phyloP scores from a whole-genome alignment of 2,797 vertebrate genomes.

The Lateolabrax maculatus region DNA sequence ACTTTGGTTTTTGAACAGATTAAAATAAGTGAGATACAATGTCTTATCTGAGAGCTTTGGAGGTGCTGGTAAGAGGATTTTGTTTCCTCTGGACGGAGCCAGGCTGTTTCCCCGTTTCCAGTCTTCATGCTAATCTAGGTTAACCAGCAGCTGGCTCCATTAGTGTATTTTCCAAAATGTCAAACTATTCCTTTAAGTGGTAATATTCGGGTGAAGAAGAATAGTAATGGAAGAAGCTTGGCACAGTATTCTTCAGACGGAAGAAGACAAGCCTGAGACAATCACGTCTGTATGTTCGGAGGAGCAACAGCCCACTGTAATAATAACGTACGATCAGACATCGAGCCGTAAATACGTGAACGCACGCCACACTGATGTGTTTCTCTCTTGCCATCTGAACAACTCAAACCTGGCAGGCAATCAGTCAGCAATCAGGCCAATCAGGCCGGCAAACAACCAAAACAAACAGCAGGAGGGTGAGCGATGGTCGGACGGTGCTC shows the following conservation, averaged over 20 bases:
- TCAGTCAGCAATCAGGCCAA: constrained; percentile 78
- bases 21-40: no score
- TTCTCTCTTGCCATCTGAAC: constrained; percentile 48
- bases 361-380: neutral
- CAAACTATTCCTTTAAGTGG: neutral
- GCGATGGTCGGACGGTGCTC: constrained; percentile 65
- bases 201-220: neutral
- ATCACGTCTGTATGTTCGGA: neutral
- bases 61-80: neutral
- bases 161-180: neutral
- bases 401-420: constrained; percentile 58
- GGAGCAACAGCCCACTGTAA: neutral
- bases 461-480: constrained; percentile 80
- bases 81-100: neutral
- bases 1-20: neutral
- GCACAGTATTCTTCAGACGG: neutral
- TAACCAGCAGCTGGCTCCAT: neutral
- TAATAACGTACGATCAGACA: constrained; percentile 7
- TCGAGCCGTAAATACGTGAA: constrained; percentile 16
- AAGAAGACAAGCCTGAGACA: neutral
- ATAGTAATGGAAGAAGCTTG: neutral
- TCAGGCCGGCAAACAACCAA: constrained; percentile 71
- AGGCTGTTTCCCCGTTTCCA: neutral
- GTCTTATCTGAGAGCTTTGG: neutral
- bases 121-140: neutral